Conservation (phyloP, 2,113 vertebrate genomes). For the Arizona elegans region DNA sequence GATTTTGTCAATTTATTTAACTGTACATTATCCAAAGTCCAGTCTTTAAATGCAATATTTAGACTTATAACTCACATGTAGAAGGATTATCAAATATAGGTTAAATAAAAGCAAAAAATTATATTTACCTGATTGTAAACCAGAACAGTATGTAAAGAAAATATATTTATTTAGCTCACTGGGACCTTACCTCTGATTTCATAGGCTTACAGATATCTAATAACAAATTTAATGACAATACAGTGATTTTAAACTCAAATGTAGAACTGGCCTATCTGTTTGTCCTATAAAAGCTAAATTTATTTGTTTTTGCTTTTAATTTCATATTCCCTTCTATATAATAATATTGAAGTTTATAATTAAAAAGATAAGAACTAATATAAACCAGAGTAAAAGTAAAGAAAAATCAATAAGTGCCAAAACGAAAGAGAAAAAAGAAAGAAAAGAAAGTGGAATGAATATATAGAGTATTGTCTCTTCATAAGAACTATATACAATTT, state of each 20-base stretch:
- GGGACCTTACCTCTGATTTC: neutral
- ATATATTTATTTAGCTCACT: neutral
- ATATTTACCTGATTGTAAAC: neutral
- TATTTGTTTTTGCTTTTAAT: neutral
- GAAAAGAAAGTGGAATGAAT: too few species aligned
- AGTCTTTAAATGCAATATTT: neutral
- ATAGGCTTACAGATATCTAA: neutral
- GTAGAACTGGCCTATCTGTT: neutral
- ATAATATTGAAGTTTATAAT: too few species aligned
- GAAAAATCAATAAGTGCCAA: too few species aligned
- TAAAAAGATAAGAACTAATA: too few species aligned
- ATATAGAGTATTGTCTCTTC: too few species aligned
- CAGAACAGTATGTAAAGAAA: neutral
- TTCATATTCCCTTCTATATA: neutral
- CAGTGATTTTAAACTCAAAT: neutral
- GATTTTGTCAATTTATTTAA: neutral
- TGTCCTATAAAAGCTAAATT: neutral
- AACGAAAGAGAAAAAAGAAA: too few species aligned
- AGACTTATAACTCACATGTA: neutral
- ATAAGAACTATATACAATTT: too few species aligned
- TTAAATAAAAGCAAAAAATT: neutral
- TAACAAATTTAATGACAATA: neutral
- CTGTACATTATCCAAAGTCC: neutral
- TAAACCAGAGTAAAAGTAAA: too few species aligned
- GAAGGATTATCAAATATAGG: neutral